Conservation (phyloP, 1,140 invertebrate species). For the Hycleus cichorii region DNA sequence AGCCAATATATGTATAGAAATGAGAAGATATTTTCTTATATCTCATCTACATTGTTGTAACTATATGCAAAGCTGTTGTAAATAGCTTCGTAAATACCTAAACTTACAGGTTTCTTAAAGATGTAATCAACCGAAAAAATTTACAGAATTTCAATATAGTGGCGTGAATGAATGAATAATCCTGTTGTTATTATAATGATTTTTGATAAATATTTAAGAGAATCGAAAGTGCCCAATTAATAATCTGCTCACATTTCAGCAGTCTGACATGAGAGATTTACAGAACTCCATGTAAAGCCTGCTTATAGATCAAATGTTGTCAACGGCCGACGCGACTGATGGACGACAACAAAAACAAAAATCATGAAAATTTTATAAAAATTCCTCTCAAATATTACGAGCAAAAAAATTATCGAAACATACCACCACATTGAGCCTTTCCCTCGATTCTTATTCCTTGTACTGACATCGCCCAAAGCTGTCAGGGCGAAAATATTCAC, state of each 20-base stretch:
- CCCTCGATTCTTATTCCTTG: conserved; percentile 46
- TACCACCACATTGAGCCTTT: conserved; percentile 54
- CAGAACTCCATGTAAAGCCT: conserved; percentile 9
- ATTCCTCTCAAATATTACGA: neutral
- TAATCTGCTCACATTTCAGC: conserved; percentile 3
- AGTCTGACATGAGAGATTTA: conserved; percentile 6
- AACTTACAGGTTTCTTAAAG: neutral
- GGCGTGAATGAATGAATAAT: too few relatives aligned
- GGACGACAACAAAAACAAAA: neutral
- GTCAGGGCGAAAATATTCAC: conserved; percentile 18
- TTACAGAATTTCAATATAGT: too few relatives aligned
- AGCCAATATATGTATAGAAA: neutral
- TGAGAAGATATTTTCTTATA: conserved; percentile 3
- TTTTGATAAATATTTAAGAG: neutral
- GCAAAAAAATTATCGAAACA: conserved; percentile 19
- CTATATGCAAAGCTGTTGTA: conserved; percentile 7
- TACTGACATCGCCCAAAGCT: conserved; percentile 24
- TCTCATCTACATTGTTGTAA: conserved; percentile 7
- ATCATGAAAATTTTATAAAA: conserved; percentile 2
- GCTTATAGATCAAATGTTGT: conserved; percentile 11
- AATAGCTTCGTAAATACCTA: conserved; percentile 6
- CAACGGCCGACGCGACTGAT: conserved; percentile 6
- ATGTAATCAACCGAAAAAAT: too few relatives aligned
- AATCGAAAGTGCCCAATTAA: conserved; percentile 7
- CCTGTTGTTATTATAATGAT: too few relatives aligned